Evolutionary conservation across 1,140 invertebrate genomes (phyloP).

Genomic region (Pseudoatta argentina): DNA sequence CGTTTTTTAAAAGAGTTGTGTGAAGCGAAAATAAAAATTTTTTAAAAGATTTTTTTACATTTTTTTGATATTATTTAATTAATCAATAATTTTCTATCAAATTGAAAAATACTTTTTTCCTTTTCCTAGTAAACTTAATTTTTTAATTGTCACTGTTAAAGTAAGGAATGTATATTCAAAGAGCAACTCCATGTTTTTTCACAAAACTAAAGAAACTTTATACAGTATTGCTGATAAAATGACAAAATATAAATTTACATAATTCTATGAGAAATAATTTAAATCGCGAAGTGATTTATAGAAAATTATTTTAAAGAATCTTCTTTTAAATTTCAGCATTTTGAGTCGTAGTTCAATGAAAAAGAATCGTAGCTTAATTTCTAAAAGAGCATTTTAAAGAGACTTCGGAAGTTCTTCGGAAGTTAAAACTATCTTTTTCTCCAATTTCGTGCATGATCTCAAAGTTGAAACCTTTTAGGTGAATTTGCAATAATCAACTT

Average conservation of each 20-base stretch:
- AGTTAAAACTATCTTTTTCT: background rate
- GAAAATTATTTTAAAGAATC: background rate
- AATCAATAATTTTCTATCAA: no score
- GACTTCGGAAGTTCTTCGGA: background rate
- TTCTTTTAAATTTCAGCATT: background rate
- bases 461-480: background rate
- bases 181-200: background rate
- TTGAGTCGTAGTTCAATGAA: background rate
- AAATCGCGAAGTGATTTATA: background rate
- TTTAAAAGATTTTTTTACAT: no score
- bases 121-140: no score
- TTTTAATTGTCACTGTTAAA: no score
- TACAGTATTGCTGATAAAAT: background rate
- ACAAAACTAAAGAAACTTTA: background rate
- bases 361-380: background rate
- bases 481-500: background rate
- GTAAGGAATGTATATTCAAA: background rate
- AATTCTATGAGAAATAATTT: background rate
- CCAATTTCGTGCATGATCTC: background rate
- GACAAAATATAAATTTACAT: background rate
- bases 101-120: no score
- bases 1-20: no score
- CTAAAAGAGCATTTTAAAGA: background rate
- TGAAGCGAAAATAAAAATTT: no score
- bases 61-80: no score